Base-by-base conservation (phyloP, 2,113 vertebrate genomes). In the Leptobrachium ailaonicum region DNA sequence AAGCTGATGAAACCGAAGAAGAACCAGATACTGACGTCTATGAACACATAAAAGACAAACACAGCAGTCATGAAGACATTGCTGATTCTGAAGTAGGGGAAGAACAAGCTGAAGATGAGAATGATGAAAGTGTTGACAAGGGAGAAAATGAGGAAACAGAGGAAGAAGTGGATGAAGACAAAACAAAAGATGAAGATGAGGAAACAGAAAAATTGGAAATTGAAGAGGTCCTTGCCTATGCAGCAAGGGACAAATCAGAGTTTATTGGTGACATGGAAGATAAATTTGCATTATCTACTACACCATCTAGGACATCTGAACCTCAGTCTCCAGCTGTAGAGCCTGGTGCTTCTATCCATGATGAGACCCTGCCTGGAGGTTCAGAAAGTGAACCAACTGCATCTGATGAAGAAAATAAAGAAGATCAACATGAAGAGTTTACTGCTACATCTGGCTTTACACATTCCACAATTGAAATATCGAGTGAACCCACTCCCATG, bases 391-490 rank as follows among this genome's bases (percentile, higher is more conserved):
- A 94, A 85, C 91, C 91, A 74, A 95, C 92, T 2, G 91, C 92
- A 69, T 99, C 96, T 6, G 96, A 98, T 87, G 95, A 98, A 81
- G 96, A 98, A 84, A 92, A 96, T 42, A 91, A 91, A 82, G 95
- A 97, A 86, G 94, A 97, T 83, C 91, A 91, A 2, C 93, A 90
- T 20, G 96, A 97, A 69, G 95, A 97, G 82, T 96, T 94, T 86
- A 96, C 95, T 0, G 91, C 93, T 84, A 95, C 93, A 47, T 97
- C 96, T 10, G 95, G 94, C 74, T 94, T 94, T 56, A 96, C 95
- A 50, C 95, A 96, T 82, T 98, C 96, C n/a, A 97, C 94, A 63
- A 95, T 95, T 20, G 96, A 98, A 90, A 95, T 98, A 83, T 96
- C 96, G 54, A 97, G 96, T 85, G 95, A 96, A 82, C 96, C 96